These are phyloP conservation scores for Aphelinus certus DNA, from an alignment of 1,140 invertebrate species.

Conservation along the genomic window DNA sequence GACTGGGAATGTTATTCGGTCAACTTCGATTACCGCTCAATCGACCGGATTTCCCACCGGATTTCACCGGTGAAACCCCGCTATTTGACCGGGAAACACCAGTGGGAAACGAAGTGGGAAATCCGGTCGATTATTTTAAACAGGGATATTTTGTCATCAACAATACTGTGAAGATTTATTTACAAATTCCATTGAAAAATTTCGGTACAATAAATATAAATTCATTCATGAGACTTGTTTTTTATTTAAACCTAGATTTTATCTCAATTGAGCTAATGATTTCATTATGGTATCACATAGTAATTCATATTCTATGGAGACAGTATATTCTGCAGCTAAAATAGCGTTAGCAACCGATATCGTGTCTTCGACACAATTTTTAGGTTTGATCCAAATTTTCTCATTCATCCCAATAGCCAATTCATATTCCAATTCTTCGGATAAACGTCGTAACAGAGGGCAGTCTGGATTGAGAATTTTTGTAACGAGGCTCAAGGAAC, in stretches of 20 bases:
- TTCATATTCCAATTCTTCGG: conserved; percentile 86
- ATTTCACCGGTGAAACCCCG: no score
- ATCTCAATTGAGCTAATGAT: conserved; percentile 31
- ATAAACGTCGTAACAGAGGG: conserved; percentile 77
- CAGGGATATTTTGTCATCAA: conserved; percentile 40
- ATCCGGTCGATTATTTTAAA: no score
- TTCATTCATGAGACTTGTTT: conserved; percentile 47
- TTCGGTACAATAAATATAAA: conserved; percentile 54
- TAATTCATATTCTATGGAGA: conserved; percentile 71
- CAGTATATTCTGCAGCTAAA: conserved; percentile 76
- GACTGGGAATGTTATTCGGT: no score
- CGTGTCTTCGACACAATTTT: conserved; percentile 73
- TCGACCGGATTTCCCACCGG: no score
- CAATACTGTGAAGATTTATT: conserved; percentile 53
- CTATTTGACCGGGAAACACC: no score
- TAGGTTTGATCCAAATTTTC: conserved; percentile 89
- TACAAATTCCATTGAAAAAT: conserved; percentile 52
- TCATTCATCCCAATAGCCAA: conserved; percentile 93
- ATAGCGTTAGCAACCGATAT: conserved; percentile 86
- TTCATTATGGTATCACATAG: conserved; percentile 63
- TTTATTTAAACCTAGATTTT: conserved; percentile 26
- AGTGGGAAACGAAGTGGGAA: no score
- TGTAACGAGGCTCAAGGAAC: conserved; percentile 76
- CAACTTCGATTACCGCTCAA: no score
- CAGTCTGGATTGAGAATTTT: conserved; percentile 82